These are phyloP conservation scores for Globicephala melas DNA, from an alignment of 2,113 vertebrate genomes.

Conservation along the genomic window DNA sequence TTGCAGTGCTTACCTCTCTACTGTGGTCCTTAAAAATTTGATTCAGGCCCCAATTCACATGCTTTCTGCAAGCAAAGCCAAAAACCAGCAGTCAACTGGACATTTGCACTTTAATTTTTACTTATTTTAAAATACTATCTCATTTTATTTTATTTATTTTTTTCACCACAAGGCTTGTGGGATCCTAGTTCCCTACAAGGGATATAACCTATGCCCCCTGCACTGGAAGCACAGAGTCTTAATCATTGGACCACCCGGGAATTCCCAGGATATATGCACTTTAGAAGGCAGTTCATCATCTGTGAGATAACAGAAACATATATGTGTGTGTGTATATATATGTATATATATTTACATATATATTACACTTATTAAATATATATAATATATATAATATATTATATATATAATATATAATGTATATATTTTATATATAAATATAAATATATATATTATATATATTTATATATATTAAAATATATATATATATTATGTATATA, in stretches of 20 bases:
- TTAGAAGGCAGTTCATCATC: not conserved
- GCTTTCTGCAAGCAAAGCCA: not conserved
- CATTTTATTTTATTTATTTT: too few relatives aligned
- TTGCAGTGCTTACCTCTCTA: not conserved
- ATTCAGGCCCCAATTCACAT: not conserved
- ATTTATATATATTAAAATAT: not conserved
- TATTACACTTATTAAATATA: not conserved
- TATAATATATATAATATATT: rapidly evolving
- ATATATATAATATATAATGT: not conserved
- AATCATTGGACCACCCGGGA: too few relatives aligned
- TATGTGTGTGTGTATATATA: not conserved
- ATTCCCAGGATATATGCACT: not conserved
- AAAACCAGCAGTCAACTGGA: not conserved
- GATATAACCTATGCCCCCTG: too few relatives aligned
- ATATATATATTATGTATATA: too few relatives aligned
- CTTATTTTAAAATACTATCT: too few relatives aligned
- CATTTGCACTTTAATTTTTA: not conserved
- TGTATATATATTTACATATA: rapidly evolving
- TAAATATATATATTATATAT: not conserved
- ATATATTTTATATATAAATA: too few relatives aligned
- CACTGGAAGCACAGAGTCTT: too few relatives aligned
- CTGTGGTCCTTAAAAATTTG: not conserved
- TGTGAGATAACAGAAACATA: not conserved
- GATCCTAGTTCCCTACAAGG: too few relatives aligned
- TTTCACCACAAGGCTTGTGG: too few relatives aligned